Percentiles rank a stretch among this genome's conserved stretches.
phyloP scores from a whole-genome alignment of 2,113 vertebrate species.

The Hippocampus mohnikei region DNA sequence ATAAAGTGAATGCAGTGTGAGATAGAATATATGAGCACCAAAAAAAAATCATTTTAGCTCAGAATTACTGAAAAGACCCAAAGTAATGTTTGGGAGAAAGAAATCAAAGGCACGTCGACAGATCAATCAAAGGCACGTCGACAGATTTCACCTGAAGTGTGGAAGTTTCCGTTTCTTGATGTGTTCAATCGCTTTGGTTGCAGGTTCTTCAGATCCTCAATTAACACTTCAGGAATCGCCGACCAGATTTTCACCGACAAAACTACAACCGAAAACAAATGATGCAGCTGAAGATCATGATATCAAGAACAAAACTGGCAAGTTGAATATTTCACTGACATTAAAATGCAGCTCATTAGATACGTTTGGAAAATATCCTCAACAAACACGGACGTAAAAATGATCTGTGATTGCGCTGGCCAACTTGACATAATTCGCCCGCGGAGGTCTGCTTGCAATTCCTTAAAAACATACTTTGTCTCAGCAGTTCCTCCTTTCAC shows the following conservation, averaged over 20 bases:
- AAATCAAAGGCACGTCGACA: not conserved
- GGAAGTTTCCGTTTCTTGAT: not conserved
- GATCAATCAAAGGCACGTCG: not conserved
- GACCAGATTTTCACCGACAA: conserved; percentile 80
- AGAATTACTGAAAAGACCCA: not conserved
- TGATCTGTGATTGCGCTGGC: too few species aligned
- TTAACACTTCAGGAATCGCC: conserved; percentile 78
- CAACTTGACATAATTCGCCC: too few species aligned
- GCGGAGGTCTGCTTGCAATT: too few species aligned
- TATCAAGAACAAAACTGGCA: conserved; percentile 32
- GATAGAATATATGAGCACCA: not conserved
- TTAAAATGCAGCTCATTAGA: too few species aligned
- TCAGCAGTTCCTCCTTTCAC: too few species aligned
- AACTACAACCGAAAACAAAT: conserved; percentile 80
- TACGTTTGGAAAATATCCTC: too few species aligned
- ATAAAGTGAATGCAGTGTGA: not conserved
- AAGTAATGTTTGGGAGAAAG: not conserved
- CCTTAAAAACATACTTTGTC: too few species aligned
- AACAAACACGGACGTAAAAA: too few species aligned
- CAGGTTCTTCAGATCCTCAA: conserved; percentile 82
- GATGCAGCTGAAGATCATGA: conserved; percentile 59
- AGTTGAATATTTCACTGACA: not conserved
- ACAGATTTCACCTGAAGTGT: not conserved
- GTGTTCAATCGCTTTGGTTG: conserved; percentile 31
- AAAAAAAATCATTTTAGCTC: not conserved